These are phyloP conservation scores for Papilio gigon DNA, from an alignment of 2,888 invertebrate species.

Conservation along the genomic window DNA sequence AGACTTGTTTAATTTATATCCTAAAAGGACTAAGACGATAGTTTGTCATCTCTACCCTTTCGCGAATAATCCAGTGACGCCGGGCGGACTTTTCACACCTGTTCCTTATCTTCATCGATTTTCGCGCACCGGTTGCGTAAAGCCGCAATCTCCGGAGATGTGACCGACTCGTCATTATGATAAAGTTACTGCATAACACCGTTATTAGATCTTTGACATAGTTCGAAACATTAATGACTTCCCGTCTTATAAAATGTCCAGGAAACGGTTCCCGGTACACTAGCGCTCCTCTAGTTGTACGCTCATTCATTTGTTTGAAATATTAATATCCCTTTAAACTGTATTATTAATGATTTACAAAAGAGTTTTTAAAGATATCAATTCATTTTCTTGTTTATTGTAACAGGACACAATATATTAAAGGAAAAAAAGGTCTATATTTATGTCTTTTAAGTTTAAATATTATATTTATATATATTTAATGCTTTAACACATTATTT, in stretches of 20 bases:
- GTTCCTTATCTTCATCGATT: constrained; percentile 48
- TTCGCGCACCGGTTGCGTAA: constrained; percentile 62
- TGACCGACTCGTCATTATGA: constrained; percentile 57
- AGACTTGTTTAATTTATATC: too few relatives aligned
- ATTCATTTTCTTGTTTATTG: constrained; percentile 16
- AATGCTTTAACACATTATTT: not conserved
- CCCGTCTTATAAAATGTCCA: constrained; percentile 62
- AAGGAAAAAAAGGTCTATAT: constrained; percentile 2
- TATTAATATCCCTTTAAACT: not conserved
- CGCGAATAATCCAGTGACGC: constrained; percentile 25
- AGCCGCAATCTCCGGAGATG: constrained; percentile 63
- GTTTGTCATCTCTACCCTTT: constrained; percentile 8
- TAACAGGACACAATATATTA: not conserved
- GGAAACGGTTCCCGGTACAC: constrained; percentile 66
- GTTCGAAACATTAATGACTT: constrained; percentile 73
- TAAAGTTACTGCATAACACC: constrained; percentile 65
- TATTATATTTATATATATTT: not conserved
- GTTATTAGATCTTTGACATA: constrained; percentile 68
- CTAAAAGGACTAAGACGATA: not conserved
- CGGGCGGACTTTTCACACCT: constrained; percentile 44
- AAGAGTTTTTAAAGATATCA: not conserved
- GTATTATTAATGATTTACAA: not conserved
- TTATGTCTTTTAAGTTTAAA: not conserved
- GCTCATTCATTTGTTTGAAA: constrained; percentile 13
- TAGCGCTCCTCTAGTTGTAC: constrained; percentile 33